Conservation (phyloP, 2,113 vertebrate species). For the Axis porcinus region DNA sequence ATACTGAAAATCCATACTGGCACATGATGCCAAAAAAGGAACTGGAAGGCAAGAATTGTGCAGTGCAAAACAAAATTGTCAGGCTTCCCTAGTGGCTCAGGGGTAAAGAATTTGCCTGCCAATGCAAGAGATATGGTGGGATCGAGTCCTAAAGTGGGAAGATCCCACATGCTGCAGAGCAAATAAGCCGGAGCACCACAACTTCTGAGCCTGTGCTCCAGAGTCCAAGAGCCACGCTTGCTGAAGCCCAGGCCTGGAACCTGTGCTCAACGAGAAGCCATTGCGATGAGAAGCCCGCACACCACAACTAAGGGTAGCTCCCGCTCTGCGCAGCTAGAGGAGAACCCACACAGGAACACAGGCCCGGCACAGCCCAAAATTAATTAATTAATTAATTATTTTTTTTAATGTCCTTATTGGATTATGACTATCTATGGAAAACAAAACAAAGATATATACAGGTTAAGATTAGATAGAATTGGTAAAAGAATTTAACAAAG, state of each 20-base stretch:
- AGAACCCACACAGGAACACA: neutral
- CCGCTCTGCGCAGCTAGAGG: neutral
- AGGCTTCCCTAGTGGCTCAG: neutral
- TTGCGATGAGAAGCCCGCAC: neutral
- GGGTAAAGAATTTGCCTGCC: neutral
- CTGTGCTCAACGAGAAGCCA: fast-evolving
- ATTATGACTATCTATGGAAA: neutral
- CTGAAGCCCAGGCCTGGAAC: neutral
- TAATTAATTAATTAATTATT: neutral
- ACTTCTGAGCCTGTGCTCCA: neutral
- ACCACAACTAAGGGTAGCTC: neutral
- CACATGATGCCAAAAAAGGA: neutral
- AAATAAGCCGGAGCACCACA: fast-evolving
- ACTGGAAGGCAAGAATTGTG: neutral
- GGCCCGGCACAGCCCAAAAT: fast-evolving
- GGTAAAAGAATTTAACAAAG: neutral
- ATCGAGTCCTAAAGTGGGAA: neutral
- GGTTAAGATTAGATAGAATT: neutral
- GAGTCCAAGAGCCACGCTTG: neutral
- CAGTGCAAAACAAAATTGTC: neutral
- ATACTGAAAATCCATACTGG: neutral
- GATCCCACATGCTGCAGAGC: neutral
- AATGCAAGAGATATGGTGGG: neutral
- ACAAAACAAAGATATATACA: neutral
- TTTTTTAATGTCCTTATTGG: neutral